Conservation (phyloP, 2,113 vertebrate genomes). For the Phalacrocorax carbo region DNA sequence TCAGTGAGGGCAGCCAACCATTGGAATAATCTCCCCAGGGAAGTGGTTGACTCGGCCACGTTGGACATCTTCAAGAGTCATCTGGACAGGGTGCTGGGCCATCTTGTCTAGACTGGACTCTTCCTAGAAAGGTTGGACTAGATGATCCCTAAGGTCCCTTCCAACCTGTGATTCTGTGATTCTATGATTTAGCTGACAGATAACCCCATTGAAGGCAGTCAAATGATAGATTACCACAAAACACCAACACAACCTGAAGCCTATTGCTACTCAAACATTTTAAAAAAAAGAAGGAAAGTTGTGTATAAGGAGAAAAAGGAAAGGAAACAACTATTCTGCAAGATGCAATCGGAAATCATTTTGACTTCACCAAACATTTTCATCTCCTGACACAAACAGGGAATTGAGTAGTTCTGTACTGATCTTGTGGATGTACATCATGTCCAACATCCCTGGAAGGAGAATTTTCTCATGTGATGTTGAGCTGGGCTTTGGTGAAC, state of each 20-base stretch:
- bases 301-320: not conserved
- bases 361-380: not conserved
- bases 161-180: too few species aligned
- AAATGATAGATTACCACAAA: not conserved
- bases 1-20: too few species aligned
- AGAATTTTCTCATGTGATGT: not conserved
- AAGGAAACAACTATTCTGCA: not conserved
- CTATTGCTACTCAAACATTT: not conserved
- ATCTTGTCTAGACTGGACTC: too few species aligned
- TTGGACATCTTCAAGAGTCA: too few species aligned
- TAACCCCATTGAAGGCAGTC: not conserved
- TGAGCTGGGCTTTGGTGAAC: conserved; percentile 14
- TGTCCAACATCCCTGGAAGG: conserved; percentile 14
- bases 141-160: too few species aligned
- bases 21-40: too few species aligned
- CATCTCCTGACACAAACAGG: not conserved
- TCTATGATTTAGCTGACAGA: not conserved
- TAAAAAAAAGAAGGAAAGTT: not conserved
- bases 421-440: not conserved
- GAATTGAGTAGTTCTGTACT: not conserved
- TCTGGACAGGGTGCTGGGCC: too few species aligned
- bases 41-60: too few species aligned
- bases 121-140: too few species aligned
- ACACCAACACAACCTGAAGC: not conserved
- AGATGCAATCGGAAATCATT: not conserved